Evolutionary conservation across 2,888 invertebrate genomes (phyloP).

Genomic region (Phalera bucephala): DNA sequence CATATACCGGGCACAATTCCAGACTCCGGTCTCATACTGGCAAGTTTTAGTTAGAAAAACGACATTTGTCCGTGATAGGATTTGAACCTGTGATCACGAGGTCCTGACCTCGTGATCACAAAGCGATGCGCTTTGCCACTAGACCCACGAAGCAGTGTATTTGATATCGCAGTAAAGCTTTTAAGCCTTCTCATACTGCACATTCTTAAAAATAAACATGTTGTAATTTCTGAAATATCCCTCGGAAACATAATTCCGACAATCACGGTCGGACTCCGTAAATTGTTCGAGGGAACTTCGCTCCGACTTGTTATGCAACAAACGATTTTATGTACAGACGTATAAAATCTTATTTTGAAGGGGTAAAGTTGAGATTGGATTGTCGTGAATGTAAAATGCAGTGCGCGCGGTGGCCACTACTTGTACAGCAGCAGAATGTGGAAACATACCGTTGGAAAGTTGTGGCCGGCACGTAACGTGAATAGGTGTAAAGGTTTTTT

Average conservation of each 20-base stretch:
- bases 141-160: too few species aligned
- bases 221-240: conserved; percentile 22
- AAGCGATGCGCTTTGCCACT: too few species aligned
- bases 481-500: too few species aligned
- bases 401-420: conserved; percentile 24
- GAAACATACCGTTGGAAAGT: conserved; percentile 33
- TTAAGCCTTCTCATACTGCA: background rate
- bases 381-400: conserved; percentile 7
- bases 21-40: too few species aligned
- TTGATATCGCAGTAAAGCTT: too few species aligned
- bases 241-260: conserved; percentile 37
- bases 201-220: conserved; percentile 9
- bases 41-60: too few species aligned
- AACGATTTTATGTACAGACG: conserved; percentile 18
- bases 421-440: conserved; percentile 33
- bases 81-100: too few species aligned
- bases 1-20: too few species aligned
- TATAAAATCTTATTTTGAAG: conserved; percentile 7
- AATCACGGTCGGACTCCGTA: conserved; percentile 45
- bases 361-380: conserved; percentile 6
- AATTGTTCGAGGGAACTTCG: conserved; percentile 41
- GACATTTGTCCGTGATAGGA: too few species aligned
- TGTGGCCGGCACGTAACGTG: conserved; percentile 32
- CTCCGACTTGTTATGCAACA: conserved; percentile 41
- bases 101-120: too few species aligned